Conservation (phyloP, 2,113 vertebrate species). For the Lycaon pictus region DNA sequence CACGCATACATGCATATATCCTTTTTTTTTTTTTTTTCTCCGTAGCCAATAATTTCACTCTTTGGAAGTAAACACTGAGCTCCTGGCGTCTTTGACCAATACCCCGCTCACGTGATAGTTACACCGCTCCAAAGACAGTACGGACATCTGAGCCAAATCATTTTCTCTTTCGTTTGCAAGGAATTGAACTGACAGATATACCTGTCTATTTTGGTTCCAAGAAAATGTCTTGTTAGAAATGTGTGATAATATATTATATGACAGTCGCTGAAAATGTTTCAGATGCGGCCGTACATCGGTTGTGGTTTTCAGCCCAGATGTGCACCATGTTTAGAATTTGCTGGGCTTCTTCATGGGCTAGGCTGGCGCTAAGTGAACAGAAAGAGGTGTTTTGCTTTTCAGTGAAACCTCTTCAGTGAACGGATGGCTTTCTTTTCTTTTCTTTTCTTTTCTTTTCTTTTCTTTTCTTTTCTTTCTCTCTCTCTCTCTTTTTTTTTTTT, state of each 20-base stretch:
- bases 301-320: constrained; percentile 88
- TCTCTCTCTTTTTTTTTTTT: not conserved
- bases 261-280: constrained; percentile 88
- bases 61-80: constrained; percentile 83
- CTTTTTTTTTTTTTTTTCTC: constrained; percentile 33
- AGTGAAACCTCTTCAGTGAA: constrained; percentile 79
- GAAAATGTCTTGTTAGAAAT: constrained; percentile 88
- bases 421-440: constrained; percentile 34
- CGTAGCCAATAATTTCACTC: constrained; percentile 82
- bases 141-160: constrained; percentile 84
- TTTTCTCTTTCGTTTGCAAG: constrained; percentile 87
- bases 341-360: constrained; percentile 83
- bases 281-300: constrained; percentile 87
- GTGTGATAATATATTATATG: constrained; percentile 89
- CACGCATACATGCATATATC: not conserved
- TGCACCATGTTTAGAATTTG: constrained; percentile 87
- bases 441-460: not conserved
- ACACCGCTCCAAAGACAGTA: constrained; percentile 84
- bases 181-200: constrained; percentile 88
- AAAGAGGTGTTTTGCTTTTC: constrained; percentile 82
- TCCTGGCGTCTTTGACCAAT: constrained; percentile 86
- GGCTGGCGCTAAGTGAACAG: constrained; percentile 79
- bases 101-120: constrained; percentile 85
- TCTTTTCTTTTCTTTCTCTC: not conserved
- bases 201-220: constrained; percentile 88